These are phyloP conservation scores for Tachina lurida DNA, from an alignment of 2,888 invertebrate genomes.

Conservation along the genomic window DNA sequence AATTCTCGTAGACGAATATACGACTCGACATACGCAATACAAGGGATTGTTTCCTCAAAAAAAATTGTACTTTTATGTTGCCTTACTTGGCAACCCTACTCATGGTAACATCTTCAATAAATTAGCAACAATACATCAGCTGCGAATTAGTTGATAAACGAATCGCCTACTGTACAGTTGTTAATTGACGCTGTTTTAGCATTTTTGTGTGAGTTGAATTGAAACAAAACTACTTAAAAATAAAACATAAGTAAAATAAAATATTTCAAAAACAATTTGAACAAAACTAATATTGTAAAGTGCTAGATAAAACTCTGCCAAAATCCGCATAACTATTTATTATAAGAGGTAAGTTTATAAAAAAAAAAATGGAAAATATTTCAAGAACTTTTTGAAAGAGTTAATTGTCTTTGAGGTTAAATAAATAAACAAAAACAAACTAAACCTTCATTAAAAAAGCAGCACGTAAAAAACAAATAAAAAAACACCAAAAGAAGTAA, in stretches of 20 bases:
- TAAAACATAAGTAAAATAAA: neutral
- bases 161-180: constrained; percentile 19
- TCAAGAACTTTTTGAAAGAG: constrained; percentile 15
- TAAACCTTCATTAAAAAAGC: constrained; percentile 46
- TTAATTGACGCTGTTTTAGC: neutral
- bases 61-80: neutral
- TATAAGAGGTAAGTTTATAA: constrained; percentile 49
- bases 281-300: neutral
- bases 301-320: neutral
- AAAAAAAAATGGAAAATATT: neutral
- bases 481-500: constrained; percentile 25
- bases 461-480: constrained; percentile 59
- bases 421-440: constrained; percentile 13
- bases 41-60: neutral
- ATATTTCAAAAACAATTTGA: neutral
- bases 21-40: no score
- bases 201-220: neutral
- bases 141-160: constrained; percentile 58
- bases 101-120: constrained; percentile 43
- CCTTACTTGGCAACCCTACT: constrained; percentile 29
- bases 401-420: neutral
- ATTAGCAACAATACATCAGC: constrained; percentile 53
- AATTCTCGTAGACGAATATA: no score
- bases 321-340: neutral
- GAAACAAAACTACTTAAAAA: constrained; percentile 9